Evolutionary conservation across 2,888 invertebrate species (phyloP).

Genomic region (Timema cristinae): DNA sequence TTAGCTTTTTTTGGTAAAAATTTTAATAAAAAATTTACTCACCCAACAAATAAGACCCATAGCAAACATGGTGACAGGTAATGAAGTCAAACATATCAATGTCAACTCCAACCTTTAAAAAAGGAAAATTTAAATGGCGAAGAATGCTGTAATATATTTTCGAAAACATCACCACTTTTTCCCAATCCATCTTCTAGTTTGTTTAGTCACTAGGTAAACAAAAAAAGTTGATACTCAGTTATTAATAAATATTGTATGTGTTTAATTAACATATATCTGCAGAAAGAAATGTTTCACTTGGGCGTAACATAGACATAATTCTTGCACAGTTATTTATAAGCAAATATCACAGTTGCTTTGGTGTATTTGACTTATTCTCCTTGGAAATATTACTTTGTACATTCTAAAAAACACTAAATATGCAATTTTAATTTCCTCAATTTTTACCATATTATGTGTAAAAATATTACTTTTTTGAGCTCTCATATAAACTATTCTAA

Average conservation of each 20-base stretch:
- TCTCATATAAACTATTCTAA: too few species aligned
- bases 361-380: too few species aligned
- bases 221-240: neutral
- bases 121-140: constrained; percentile 68
- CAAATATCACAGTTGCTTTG: too few species aligned
- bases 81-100: constrained; percentile 66
- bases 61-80: constrained; percentile 63
- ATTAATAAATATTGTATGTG: neutral
- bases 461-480: too few species aligned
- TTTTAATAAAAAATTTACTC: neutral
- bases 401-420: too few species aligned
- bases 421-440: too few species aligned
- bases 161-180: constrained; percentile 71
- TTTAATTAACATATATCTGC: too few species aligned
- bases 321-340: too few species aligned
- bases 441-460: too few species aligned
- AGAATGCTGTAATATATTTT: constrained; percentile 65
- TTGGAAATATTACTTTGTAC: too few species aligned
- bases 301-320: too few species aligned
- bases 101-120: constrained; percentile 74
- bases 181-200: constrained; percentile 81
- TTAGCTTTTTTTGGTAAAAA: neutral
- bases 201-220: constrained; percentile 53
- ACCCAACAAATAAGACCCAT: constrained; percentile 55
- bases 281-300: too few species aligned